Conservation (phyloP, 2,888 invertebrate genomes). For the Halictus quadricinctus region DNA sequence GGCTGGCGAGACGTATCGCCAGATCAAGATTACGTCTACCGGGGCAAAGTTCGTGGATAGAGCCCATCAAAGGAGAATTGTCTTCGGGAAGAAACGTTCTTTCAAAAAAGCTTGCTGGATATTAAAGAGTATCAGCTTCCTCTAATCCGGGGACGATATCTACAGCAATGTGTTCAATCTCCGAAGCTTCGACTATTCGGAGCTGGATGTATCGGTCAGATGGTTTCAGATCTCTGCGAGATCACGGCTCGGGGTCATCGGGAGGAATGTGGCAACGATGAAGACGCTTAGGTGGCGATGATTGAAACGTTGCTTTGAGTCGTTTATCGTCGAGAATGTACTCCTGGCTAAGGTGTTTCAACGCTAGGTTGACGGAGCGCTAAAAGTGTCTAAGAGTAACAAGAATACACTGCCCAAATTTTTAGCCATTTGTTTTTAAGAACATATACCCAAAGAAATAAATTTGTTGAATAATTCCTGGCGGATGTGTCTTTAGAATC, state of each 20-base stretch:
- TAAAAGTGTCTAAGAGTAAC: too few relatives aligned
- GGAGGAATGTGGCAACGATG: background rate
- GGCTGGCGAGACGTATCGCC: background rate
- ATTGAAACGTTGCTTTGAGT: background rate
- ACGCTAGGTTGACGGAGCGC: too few relatives aligned
- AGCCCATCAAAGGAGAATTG: slow-evolving; percentile 1
- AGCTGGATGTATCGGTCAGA: background rate
- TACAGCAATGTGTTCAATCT: background rate
- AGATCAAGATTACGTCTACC: slow-evolving; percentile 1
- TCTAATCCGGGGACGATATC: background rate
- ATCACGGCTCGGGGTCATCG: background rate
- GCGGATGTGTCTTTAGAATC: too few relatives aligned
- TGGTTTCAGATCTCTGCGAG: background rate
- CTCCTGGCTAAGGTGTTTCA: background rate
- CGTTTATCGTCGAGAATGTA: background rate
- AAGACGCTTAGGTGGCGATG: slow-evolving; percentile 1
- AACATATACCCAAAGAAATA: too few relatives aligned
- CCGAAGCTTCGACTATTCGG: background rate
- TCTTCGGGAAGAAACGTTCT: slow-evolving; percentile 1
- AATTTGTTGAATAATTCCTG: too few relatives aligned
- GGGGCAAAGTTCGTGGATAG: background rate
- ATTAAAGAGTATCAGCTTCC: slow-evolving; percentile 7
- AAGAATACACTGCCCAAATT: too few relatives aligned
- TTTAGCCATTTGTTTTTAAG: too few relatives aligned
- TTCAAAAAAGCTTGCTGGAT: background rate